These are phyloP conservation scores for Serripes groenlandicus DNA, from an alignment of 2,888 invertebrate genomes.

Conservation along the genomic window DNA sequence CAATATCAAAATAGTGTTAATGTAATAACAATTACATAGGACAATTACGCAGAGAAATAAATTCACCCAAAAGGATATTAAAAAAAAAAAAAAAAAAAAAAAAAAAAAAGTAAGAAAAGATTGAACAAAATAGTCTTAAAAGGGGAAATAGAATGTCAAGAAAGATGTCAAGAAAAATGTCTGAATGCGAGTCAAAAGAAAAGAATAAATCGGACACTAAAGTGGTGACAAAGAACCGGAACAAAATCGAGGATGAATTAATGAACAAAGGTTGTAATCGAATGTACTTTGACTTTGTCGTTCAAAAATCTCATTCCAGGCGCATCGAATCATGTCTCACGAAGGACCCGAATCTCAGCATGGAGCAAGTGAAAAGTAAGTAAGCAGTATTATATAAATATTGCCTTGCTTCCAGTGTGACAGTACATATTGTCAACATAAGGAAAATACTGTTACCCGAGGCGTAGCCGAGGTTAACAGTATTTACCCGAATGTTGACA, in stretches of 20 bases:
- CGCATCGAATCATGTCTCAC: conserved; percentile 47
- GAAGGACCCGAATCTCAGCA: conserved; percentile 55
- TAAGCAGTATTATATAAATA: no score
- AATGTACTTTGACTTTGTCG: conserved; percentile 19
- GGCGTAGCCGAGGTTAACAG: no score
- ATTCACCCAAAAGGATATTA: no score
- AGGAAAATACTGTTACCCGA: no score
- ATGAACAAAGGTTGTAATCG: conserved; percentile 14
- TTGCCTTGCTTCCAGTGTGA: no score
- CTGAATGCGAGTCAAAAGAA: no score
- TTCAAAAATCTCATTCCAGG: conserved; percentile 47
- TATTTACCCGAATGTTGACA: no score
- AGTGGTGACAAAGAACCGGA: background rate
- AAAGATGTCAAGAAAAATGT: background rate
- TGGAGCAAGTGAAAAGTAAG: conserved; percentile 63
- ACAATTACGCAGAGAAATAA: no score
- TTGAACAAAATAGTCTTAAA: background rate
- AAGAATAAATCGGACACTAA: no score
- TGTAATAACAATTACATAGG: no score
- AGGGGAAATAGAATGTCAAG: background rate
- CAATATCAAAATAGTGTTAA: no score
- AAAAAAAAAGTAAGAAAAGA: background rate
- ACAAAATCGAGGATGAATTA: background rate
- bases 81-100: background rate
- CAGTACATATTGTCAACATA: no score